Evolutionary conservation across 2,888 invertebrate genomes (phyloP).

Genomic region (Lapara coniferarum): DNA sequence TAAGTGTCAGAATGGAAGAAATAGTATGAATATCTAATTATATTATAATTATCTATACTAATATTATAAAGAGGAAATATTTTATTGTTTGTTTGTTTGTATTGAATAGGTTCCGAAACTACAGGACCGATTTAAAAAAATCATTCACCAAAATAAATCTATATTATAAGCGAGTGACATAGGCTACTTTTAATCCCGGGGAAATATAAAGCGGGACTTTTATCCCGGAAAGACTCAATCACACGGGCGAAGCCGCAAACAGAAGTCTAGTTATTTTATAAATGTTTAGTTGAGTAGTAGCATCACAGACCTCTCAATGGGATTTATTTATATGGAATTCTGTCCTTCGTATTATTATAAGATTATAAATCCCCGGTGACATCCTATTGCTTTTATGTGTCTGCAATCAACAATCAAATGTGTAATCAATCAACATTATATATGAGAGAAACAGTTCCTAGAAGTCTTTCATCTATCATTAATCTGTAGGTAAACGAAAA

Average conservation of each 20-base stretch:
- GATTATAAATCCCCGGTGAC: background rate
- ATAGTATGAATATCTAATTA: background rate
- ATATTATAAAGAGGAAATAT: too few relatives aligned
- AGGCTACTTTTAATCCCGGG: too few relatives aligned
- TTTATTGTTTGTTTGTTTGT: too few relatives aligned
- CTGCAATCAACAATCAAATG: background rate
- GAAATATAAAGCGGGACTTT: too few relatives aligned
- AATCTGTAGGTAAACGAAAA: slow-evolving; percentile 33
- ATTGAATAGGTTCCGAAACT: too few relatives aligned
- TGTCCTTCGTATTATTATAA: background rate
- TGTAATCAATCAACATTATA: slow-evolving; percentile 6
- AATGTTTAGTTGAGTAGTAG: background rate
- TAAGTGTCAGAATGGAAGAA: too few relatives aligned
- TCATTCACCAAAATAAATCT: too few relatives aligned
- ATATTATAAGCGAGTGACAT: too few relatives aligned
- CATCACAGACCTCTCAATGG: background rate
- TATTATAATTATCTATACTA: too few relatives aligned
- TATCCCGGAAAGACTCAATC: too few relatives aligned
- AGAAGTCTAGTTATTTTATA: background rate
- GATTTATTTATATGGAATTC: background rate
- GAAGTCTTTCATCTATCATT: slow-evolving; percentile 25
- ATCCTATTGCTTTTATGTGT: slow-evolving; percentile 1
- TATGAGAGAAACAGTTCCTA: slow-evolving; percentile 13
- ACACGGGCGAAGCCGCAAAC: too few relatives aligned
- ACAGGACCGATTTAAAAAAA: too few relatives aligned